Evolutionary conservation across 2,888 invertebrate genomes (phyloP), one percentile per base, ranked within the genome.

Genomic region (Apodemia mormo): DNA sequence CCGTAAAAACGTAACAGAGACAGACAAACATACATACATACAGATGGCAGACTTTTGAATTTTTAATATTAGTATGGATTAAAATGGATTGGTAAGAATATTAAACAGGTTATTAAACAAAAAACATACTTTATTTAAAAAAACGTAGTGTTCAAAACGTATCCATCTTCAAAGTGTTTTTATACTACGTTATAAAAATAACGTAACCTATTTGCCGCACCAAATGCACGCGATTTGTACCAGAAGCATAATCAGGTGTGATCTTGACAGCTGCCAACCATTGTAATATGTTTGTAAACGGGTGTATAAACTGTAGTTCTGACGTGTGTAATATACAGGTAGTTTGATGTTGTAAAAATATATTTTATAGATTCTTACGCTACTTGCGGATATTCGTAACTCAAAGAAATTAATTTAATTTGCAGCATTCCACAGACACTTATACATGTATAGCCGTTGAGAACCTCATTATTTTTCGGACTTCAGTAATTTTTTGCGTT

Each of bases 281-380:
- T 61, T 61, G 61, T 61, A 61, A 61, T 61, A 61, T 61, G 61
- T 61, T 33, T 61, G 61, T 61, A 61, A 61, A 61, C 61, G 61
- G 6, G 33, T 61, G 61, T 33, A 33, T 33, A 61, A 61, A 61
- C 61, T 33, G 12, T 54, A 14, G 14, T 22, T 22, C 22, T 54
- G 52, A 52, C 52, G 52, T 52, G 52, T 52, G n/a, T 52, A 6
- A 52, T 52, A 52, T 52, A 52, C 52, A 52, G 52, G 52, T 14
- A n/a, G 10, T n/a, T 52, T 52, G 52, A 52, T n/a, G n/a, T n/a
- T 52, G 6, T 52, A n/a, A n/a, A 52, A 52, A 52, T 52, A 52
- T n/a, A 52, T n/a, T 52, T n/a, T 52, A 52, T 52, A n/a, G 14
- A n/a, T n/a, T 45, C 10, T 3, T 4, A 5, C 14, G 5, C 1